Base-by-base conservation (phyloP, 2,797 vertebrate species). In the Calcarius lapponicus region DNA sequence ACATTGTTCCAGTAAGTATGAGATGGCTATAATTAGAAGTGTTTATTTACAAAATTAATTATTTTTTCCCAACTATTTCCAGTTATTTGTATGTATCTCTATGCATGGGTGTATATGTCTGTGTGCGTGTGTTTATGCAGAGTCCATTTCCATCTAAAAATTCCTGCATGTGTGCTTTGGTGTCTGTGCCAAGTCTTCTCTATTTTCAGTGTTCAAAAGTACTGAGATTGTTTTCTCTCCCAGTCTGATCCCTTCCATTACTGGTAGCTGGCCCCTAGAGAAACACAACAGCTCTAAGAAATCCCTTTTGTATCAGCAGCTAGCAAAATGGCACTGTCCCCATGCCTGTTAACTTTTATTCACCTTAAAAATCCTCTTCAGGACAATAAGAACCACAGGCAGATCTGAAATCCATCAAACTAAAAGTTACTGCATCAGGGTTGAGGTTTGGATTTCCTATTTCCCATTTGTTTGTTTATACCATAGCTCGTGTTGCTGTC, bases 181-280 rank as follows among this genome's bases (percentile, higher is more conserved):
- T 88, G 80, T 61, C 32, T 57, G 17, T 92, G 87, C 79, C 72
- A 94, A 76, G 69, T 60, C 64, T 88, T 48, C 42, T 86, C 66
- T 90, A 24, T 86, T 94, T 92, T 86, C 65, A 74, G 53, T 58
- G 20, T 60, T 93, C 76, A 83, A 31, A 91, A 85, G 14, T 40
- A 70, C 47, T 76, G 40, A 32, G 43, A 42, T 93, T 81, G 75
- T 92, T 95, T 93, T 78, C 57, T 51, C 53, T 92, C 22, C 31
- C 45, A 31, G 1, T 80, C 47, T 57, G 74, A 82, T 85, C 64
- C 43, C 31, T 88, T 70, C 26, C 57, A 38, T 80, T 57, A 31
- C 50, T 86, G 28, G 31, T 90, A 90, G 62, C 43, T 53, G 64
- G 38, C 66, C 45, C 19, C 0, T 1, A 43, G 22, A 61, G 76